A percentile compares a stretch with the other conserved stretches of the same genome.
These are phyloP conservation scores for Thalassoma bifasciatum DNA, from an alignment of 2,113 vertebrate species.

Conservation along the genomic window DNA sequence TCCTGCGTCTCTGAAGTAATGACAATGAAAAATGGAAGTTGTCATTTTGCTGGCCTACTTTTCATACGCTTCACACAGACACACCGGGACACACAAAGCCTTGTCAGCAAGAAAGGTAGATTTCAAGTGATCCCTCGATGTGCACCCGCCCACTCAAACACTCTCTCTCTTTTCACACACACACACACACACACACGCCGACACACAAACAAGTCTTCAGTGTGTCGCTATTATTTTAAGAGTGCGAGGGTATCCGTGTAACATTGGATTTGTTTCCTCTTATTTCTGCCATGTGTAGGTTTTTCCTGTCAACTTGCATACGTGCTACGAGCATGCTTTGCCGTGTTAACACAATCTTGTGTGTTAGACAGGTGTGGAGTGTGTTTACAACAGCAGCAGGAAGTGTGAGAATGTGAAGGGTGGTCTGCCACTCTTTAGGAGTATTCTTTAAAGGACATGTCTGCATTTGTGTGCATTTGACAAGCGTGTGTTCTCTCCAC, in stretches of 20 bases:
- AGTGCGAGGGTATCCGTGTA: neutral
- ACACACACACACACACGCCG: neutral
- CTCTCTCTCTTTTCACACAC: neutral
- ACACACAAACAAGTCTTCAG: too few species aligned
- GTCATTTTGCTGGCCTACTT: constrained; percentile 67
- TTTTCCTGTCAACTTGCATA: constrained; percentile 10
- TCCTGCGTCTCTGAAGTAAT: constrained; percentile 43
- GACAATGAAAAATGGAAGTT: constrained; percentile 61
- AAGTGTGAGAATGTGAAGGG: constrained; percentile 8
- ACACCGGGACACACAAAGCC: constrained; percentile 14
- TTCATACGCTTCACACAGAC: constrained; percentile 10
- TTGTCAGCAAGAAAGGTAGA: constrained; percentile 42
- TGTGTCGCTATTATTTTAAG: constrained; percentile 15
- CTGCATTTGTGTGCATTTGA: constrained; percentile 15
- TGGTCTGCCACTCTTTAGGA: constrained; percentile 39
- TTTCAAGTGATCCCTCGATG: constrained; percentile 19
- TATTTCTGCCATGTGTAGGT: neutral
- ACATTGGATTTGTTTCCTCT: neutral
- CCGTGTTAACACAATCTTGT: constrained; percentile 7
- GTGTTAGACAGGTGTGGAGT: constrained; percentile 15
- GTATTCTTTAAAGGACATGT: neutral
- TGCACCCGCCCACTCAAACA: neutral
- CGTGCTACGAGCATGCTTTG: neutral
- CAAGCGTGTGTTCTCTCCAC: constrained; percentile 3
- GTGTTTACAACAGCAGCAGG: neutral